A percentile compares a stretch with the other conserved stretches of the same genome.
Evolutionary conservation across 2,888 invertebrate species (phyloP).

Genomic region (Tromatobia lineatoria): DNA sequence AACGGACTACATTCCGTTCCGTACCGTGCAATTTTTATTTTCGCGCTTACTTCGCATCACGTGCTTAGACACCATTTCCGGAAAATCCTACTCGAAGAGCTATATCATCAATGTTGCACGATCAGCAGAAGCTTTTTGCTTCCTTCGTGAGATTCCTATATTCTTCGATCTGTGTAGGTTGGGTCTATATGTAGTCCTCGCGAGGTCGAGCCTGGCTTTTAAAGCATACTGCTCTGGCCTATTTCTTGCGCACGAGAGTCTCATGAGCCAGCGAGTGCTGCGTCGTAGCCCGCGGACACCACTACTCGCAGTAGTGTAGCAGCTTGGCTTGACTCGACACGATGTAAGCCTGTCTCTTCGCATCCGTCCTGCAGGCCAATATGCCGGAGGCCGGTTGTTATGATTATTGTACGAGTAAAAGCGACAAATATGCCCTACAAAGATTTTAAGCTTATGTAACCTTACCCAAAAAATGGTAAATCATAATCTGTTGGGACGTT

Average conservation of each 20-base stretch:
- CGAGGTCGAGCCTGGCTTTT: conserved; percentile 25
- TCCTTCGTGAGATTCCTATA: conserved; percentile 12
- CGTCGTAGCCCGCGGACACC: conserved; percentile 32
- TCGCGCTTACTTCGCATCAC: conserved; percentile 11
- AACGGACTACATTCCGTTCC: neutral
- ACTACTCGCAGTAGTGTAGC: neutral
- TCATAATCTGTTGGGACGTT: no score
- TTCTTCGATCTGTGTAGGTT: conserved; percentile 27
- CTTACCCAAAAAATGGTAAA: no score
- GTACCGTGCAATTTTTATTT: neutral
- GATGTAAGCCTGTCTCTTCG: conserved; percentile 17
- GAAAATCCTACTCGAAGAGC: conserved; percentile 15
- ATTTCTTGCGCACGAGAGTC: conserved; percentile 40
- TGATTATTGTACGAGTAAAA: no score
- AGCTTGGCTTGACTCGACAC: conserved; percentile 22
- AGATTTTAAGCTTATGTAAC: no score
- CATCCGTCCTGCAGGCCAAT: conserved; percentile 5
- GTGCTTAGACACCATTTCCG: conserved; percentile 26
- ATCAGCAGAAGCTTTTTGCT: conserved; percentile 14
- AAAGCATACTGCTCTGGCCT: conserved; percentile 37
- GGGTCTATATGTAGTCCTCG: conserved; percentile 17
- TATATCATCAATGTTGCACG: conserved; percentile 9
- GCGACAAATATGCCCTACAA: no score
- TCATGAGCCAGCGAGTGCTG: neutral
- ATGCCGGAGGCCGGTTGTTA: conserved; percentile 20